Percentiles rank a stretch among this genome's conserved stretches.
These are phyloP conservation scores for Aethina tumida DNA, from an alignment of 1,140 invertebrate species.

Conservation along the genomic window DNA sequence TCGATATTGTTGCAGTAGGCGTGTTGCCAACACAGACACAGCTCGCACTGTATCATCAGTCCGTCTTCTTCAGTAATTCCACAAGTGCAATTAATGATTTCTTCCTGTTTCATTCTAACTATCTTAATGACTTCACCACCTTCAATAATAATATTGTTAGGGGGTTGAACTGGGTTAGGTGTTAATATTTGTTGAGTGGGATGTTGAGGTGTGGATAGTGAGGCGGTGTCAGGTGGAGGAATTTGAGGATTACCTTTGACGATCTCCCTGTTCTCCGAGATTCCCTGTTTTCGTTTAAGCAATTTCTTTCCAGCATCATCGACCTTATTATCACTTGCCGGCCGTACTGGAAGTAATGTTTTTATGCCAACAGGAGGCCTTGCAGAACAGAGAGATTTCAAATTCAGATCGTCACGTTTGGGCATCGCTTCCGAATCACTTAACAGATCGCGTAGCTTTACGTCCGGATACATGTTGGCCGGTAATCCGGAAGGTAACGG, in stretches of 20 bases:
- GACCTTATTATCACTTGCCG: background rate
- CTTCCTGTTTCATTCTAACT: constrained; percentile 50
- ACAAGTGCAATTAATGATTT: constrained; percentile 37
- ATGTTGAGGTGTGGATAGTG: too few species aligned
- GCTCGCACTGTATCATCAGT: constrained; percentile 90
- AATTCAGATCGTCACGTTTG: constrained; percentile 24
- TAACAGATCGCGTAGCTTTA: constrained; percentile 29
- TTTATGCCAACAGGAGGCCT: constrained; percentile 36
- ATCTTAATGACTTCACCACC: constrained; percentile 54
- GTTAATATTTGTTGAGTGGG: constrained; percentile 2
- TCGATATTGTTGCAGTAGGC: constrained; percentile 78
- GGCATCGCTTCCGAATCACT: constrained; percentile 26
- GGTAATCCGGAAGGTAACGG: constrained; percentile 25
- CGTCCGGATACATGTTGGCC: constrained; percentile 28
- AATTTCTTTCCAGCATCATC: constrained; percentile 6
- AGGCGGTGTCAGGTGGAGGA: background rate
- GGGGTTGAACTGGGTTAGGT: constrained; percentile 10
- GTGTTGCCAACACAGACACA: constrained; percentile 92
- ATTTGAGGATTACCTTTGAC: constrained; percentile 9
- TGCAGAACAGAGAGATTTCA: constrained; percentile 19
- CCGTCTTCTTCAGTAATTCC: constrained; percentile 78
- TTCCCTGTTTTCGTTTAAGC: constrained; percentile 17
- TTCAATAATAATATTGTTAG: constrained; percentile 38
- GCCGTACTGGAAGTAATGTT: constrained; percentile 40
- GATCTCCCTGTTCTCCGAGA: constrained; percentile 22